Base-by-base conservation (phyloP, 2,888 invertebrate genomes). In the Cynaeus angustus region DNA sequence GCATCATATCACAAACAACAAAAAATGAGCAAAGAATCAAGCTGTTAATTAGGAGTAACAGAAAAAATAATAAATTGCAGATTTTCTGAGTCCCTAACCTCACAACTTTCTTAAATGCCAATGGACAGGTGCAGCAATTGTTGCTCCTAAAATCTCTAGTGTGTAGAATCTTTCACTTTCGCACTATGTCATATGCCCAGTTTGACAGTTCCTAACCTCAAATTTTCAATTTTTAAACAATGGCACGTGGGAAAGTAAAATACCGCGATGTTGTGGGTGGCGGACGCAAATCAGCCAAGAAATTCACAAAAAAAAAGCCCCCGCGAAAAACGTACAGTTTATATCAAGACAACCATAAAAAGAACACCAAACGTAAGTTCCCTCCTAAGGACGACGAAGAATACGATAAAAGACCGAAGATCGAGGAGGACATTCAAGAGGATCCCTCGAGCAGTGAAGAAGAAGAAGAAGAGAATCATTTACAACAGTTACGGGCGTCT, bases 301-400 rank as follows among this genome's bases (percentile, higher is more conserved):
- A 74, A 72, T 67, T 21, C 5, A 37, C 71, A 5, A 75, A 77
- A 64, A 74, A 76, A 37, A 50, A 59, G 13, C 46, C 46, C 28
- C 68, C 68, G 38, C 71, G 72, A 10, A 80, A 77, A 71, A 72
- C 74, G n/a, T 75, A 74, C 53, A 79, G 77, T 71, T 68, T 77
- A 64, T 77, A 74, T 55, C 75, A 74, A 66, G 71, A 66, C 26
- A 71, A 74, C 56, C 65, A 70, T 12, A 74, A 77, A 68, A 74
- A 65, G 46, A 66, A 53, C 38, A 53, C 30, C 13, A 78, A 79
- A 70, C 72, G 77, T 45, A 77, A 77, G 65, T 59, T 56, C 37
- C 41, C 1, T 46, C 4, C 16, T 2, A 14, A 16, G 3, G 16
- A 88, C 88, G 2, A 21, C n/a, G 88, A 88, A 70, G 88, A 88